phyloP scores from a whole-genome alignment of 2,888 invertebrate genomes.

The Napeogenes sylphis region DNA sequence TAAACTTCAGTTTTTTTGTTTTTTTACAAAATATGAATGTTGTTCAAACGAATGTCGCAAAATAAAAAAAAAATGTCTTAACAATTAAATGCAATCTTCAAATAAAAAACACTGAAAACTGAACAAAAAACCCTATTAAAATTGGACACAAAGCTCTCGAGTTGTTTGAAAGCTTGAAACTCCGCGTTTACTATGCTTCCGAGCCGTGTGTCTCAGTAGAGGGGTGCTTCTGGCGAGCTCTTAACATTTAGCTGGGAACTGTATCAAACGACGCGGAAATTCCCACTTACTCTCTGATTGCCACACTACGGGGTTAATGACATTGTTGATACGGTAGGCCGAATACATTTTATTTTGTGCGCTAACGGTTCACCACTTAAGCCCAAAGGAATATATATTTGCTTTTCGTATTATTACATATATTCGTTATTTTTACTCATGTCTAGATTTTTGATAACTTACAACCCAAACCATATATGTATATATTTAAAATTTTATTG shows the following conservation, averaged over 20 bases:
- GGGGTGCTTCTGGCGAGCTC: constrained; percentile 56
- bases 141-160: neutral
- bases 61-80: too few species aligned
- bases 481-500: too few species aligned
- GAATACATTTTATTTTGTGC: constrained; percentile 62
- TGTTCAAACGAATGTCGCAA: too few species aligned
- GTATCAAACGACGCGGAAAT: constrained; percentile 75
- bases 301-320: constrained; percentile 75
- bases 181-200: constrained; percentile 17
- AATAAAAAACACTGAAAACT: neutral
- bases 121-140: neutral
- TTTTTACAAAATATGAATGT: too few species aligned
- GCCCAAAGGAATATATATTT: constrained; percentile 24
- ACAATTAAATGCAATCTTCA: neutral
- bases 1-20: too few species aligned
- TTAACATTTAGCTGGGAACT: constrained; percentile 72
- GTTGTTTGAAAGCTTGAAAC: constrained; percentile 12
- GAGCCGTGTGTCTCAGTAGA: constrained; percentile 44
- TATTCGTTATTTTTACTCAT: constrained; percentile 2
- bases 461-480: too few species aligned
- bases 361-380: constrained; percentile 46
- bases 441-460: neutral
- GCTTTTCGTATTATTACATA: constrained; percentile 18
- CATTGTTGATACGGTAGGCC: constrained; percentile 72
- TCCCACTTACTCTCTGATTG: constrained; percentile 75